Evolutionary conservation across 2,797 vertebrate genomes (phyloP).

Genomic region (Microtus californicus): DNA sequence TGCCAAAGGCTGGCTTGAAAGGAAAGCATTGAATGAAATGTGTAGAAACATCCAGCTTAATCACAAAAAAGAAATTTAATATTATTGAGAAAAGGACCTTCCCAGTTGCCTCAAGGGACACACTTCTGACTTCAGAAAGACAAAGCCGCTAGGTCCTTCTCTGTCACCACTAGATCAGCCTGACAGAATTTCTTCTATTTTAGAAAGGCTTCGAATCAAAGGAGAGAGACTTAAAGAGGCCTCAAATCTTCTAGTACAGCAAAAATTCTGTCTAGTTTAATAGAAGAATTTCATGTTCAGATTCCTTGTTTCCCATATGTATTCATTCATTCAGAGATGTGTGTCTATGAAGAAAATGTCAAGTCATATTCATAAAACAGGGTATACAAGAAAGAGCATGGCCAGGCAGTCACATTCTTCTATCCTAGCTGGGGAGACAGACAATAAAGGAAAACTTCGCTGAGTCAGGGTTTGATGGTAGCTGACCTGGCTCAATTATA

Average conservation of each 20-base stretch:
- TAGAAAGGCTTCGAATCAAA: background rate
- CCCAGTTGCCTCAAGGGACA: constrained; percentile 55
- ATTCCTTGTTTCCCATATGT: background rate
- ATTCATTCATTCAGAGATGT: constrained; percentile 3
- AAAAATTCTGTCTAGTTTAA: background rate
- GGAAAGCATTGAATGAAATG: constrained; percentile 47
- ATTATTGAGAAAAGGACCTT: constrained; percentile 13
- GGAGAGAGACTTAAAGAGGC: background rate
- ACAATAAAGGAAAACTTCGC: background rate
- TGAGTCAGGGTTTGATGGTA: background rate
- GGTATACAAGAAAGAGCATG: background rate
- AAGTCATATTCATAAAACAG: constrained; percentile 17
- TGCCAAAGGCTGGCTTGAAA: constrained; percentile 51
- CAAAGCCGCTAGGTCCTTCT: rapidly evolving
- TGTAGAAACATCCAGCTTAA: constrained; percentile 14
- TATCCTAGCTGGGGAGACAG: background rate
- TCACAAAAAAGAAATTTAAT: constrained; percentile 48
- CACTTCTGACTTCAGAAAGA: constrained; percentile 59
- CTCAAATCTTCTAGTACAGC: background rate
- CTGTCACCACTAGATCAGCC: background rate
- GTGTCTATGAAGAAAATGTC: background rate
- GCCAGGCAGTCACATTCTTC: background rate
- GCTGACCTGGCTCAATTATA: background rate
- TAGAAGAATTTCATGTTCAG: background rate
- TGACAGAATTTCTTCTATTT: constrained; percentile 31